phyloP scores from a whole-genome alignment of 2,888 invertebrate species.

The Tenthredo notha region DNA sequence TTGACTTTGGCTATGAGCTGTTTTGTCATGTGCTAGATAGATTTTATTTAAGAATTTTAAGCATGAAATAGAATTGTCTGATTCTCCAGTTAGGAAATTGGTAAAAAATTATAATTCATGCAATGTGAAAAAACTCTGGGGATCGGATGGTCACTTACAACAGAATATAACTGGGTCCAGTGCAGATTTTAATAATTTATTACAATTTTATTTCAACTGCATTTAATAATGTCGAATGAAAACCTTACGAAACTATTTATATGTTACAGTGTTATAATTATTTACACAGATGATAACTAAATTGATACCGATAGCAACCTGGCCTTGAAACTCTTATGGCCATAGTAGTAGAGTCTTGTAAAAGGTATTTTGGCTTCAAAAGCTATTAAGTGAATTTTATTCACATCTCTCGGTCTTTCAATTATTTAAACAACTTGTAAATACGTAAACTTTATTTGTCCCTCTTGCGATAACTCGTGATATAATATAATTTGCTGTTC shows the following conservation, averaged over 20 bases:
- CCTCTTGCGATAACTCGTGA: not conserved
- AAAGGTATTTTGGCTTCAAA: not conserved
- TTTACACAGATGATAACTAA: constrained; percentile 34
- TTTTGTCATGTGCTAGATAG: not conserved
- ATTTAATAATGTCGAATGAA: not conserved
- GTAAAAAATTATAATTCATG: not conserved
- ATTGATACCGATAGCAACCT: not conserved
- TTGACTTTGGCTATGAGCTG: not conserved
- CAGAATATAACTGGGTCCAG: not conserved
- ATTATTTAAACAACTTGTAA: constrained; percentile 8
- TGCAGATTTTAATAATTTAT: not conserved
- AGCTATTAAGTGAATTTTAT: not conserved
- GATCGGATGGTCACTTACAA: not conserved
- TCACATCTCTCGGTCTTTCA: not conserved
- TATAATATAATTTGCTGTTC: not conserved
- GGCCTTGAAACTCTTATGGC: constrained; percentile 16
- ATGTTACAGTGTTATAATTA: constrained; percentile 9
- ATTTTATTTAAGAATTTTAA: constrained; percentile 27
- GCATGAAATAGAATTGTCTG: not conserved
- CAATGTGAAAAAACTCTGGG: not conserved
- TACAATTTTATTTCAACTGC: not conserved
- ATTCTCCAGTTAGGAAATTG: not conserved
- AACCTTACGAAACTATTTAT: not conserved
- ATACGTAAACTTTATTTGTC: not conserved
- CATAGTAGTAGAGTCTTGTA: constrained; percentile 3